These are phyloP conservation scores for Drosophila anceps DNA, from an alignment of 2,888 invertebrate species.

Conservation along the genomic window DNA sequence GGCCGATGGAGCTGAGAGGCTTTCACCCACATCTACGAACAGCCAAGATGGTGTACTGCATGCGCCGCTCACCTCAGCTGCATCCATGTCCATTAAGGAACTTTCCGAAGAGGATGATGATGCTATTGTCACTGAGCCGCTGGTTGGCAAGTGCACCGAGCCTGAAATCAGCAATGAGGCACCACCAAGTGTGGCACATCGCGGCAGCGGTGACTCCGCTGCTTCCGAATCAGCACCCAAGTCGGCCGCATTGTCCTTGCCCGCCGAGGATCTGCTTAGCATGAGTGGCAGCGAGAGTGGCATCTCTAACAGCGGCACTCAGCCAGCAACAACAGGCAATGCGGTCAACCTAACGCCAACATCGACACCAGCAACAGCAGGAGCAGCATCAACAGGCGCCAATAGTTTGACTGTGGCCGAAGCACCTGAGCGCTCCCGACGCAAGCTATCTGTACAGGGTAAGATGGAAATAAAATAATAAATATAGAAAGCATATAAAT, in stretches of 20 bases:
- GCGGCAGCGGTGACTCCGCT: conserved; percentile 69
- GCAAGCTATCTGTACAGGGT: conserved; percentile 85
- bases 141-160: conserved; percentile 54
- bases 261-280: conserved; percentile 70
- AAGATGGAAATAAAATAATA: too few species aligned
- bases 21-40: conserved; percentile 70
- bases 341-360: conserved; percentile 53
- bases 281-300: conserved; percentile 76
- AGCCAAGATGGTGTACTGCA: conserved; percentile 73
- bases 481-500: not conserved
- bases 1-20: conserved; percentile 54
- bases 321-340: conserved; percentile 26
- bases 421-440: conserved; percentile 79
- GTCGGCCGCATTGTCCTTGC: conserved; percentile 80
- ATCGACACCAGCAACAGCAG: conserved; percentile 40
- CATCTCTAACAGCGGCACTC: conserved; percentile 62
- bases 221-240: conserved; percentile 70
- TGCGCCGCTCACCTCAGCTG: conserved; percentile 67
- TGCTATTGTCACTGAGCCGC: conserved; percentile 55
- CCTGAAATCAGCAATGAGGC: conserved; percentile 33
- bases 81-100: conserved; percentile 82
- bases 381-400: conserved; percentile 34
- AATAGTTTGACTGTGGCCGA: conserved; percentile 78
- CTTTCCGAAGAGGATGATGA: conserved; percentile 81
- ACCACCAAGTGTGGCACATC: conserved; percentile 50